Evolutionary conservation across 1,140 invertebrate species (phyloP).

Genomic region (Ooceraea biroi): DNA sequence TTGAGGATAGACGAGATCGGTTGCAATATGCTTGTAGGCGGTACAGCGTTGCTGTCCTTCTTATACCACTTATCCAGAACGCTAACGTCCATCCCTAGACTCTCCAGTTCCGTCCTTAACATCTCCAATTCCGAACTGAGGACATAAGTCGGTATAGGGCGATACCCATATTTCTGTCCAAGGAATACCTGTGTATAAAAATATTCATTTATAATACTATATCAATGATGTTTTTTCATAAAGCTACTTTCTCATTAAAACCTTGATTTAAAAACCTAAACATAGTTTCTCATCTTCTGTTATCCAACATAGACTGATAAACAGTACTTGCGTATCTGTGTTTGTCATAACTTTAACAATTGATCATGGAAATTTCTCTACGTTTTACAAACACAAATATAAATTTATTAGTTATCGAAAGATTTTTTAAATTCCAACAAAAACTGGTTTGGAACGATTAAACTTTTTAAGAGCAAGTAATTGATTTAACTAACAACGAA

Average conservation of each 20-base stretch:
- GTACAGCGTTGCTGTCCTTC: conserved; percentile 98
- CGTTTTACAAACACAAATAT: not conserved
- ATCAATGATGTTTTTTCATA: not conserved
- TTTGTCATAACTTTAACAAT: not conserved
- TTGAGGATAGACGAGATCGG: conserved; percentile 98
- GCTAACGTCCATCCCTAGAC: conserved; percentile 93
- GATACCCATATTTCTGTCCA: conserved; percentile 99
- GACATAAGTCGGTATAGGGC: conserved; percentile 98
- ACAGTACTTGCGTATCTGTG: too few species aligned
- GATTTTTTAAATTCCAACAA: not conserved
- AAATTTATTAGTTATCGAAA: not conserved
- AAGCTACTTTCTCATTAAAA: not conserved
- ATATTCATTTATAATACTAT: conserved; percentile 40
- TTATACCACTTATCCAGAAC: conserved; percentile 98
- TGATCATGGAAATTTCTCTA: not conserved
- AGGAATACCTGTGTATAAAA: conserved; percentile 91
- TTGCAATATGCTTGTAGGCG: conserved; percentile 96
- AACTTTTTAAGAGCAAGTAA: not conserved
- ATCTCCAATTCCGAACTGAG: conserved; percentile 96
- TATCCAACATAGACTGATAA: too few species aligned
- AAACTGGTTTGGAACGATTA: not conserved
- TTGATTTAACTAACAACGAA: conserved; percentile 92
- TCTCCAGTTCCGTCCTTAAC: conserved; percentile 93
- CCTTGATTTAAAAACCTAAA: not conserved
- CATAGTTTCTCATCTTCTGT: not conserved